phyloP scores from a whole-genome alignment of 2,113 vertebrate species.

The Megaleporinus macrocephalus region DNA sequence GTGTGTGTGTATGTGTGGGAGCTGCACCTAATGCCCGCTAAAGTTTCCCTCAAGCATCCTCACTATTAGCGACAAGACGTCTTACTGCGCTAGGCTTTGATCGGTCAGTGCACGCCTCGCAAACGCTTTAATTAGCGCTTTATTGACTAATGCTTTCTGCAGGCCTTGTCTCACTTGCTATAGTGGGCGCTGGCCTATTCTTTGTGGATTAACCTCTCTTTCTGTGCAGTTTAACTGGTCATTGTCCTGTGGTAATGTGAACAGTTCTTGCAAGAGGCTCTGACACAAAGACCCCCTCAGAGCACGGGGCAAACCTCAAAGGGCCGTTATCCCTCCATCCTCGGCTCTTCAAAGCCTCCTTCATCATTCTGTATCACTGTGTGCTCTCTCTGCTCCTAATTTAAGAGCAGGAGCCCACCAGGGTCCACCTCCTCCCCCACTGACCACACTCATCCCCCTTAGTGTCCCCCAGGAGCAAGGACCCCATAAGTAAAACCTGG shows the following conservation, averaged over 20 bases:
- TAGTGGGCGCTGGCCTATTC: slow-evolving; percentile 50
- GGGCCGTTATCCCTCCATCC: slow-evolving; percentile 51
- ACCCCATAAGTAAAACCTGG: slow-evolving; percentile 50
- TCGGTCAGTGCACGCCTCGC: slow-evolving; percentile 38
- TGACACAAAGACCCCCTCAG: slow-evolving; percentile 54
- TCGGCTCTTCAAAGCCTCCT: slow-evolving; percentile 61
- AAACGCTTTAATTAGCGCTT: slow-evolving; percentile 65
- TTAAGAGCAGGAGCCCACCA: slow-evolving; percentile 44
- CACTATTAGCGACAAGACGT: slow-evolving; percentile 39
- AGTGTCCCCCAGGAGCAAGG: slow-evolving; percentile 39
- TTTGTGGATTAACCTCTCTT: slow-evolving; percentile 63
- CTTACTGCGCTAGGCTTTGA: slow-evolving; percentile 48
- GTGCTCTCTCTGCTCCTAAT: slow-evolving; percentile 46
- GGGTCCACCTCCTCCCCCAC: slow-evolving; percentile 45
- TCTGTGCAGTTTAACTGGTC: slow-evolving; percentile 55
- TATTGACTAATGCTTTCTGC: slow-evolving; percentile 59
- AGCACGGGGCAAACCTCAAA: slow-evolving; percentile 56
- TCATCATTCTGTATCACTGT: slow-evolving; percentile 55
- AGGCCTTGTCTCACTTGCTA: slow-evolving; percentile 54
- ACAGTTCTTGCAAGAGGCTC: slow-evolving; percentile 53
- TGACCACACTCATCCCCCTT: slow-evolving; percentile 35
- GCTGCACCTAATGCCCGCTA: slow-evolving; percentile 18
- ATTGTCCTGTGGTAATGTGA: slow-evolving; percentile 60
- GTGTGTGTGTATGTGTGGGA: not conserved
- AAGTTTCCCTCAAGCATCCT: slow-evolving; percentile 50